A percentile compares a stretch with the other conserved stretches of the same genome.
Conservation (phyloP, 2,888 invertebrate genomes). For the Petrolisthes manimaculis region DNA sequence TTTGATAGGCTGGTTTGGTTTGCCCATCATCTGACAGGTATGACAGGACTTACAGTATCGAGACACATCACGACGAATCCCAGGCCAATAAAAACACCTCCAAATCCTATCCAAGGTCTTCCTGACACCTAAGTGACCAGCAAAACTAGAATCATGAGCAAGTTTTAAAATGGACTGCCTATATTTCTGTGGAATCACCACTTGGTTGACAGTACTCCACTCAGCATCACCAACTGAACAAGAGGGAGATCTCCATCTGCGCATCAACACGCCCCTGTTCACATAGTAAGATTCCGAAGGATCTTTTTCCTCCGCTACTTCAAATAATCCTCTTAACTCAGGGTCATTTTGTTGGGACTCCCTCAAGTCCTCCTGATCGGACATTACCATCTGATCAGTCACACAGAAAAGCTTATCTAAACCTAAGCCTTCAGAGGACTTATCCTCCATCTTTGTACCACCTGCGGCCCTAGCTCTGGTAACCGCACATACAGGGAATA, state of each 20-base stretch:
- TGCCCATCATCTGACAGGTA: not conserved
- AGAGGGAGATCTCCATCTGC: not conserved
- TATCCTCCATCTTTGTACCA: not conserved
- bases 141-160: not conserved
- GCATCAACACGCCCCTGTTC: not conserved
- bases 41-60: not conserved
- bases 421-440: not conserved
- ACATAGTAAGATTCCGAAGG: not conserved
- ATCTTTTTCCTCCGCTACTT: not conserved
- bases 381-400: not conserved
- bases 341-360: not conserved
- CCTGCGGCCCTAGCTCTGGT: not conserved
- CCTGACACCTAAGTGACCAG: not conserved
- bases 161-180: not conserved
- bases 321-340: not conserved
- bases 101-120: not conserved
- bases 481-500: conserved; percentile 20
- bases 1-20: not conserved
- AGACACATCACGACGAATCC: not conserved
- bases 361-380: not conserved
- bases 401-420: too few relatives aligned
- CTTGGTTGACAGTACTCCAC: not conserved
- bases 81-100: not conserved
- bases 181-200: not conserved
- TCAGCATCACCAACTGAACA: not conserved